Base-by-base conservation (phyloP, 2,888 invertebrate species). In the Steinernema hermaphroditum region DNA sequence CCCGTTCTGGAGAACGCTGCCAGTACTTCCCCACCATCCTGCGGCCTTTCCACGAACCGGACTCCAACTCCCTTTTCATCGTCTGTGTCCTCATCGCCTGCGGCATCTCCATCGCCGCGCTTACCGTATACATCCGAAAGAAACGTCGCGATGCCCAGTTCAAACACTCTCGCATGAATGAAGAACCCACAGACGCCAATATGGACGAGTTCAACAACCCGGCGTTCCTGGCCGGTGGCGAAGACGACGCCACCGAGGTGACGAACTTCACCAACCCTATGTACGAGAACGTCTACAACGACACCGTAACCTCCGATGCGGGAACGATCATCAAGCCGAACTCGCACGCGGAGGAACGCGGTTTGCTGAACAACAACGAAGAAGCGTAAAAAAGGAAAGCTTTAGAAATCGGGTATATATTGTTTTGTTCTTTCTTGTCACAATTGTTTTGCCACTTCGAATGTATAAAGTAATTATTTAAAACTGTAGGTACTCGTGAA, bases 241-340 rank as follows among this genome's bases (percentile, higher is more conserved):
- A 75, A n/a, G 78, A 77, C 49, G 74, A 74, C 54, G 69, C 73
- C 72, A 46, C 73, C 71, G 70, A 78, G 72, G 72, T 76, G n/a
- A 76, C 75, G 44, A 78, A 75, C 54, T 80, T 80, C 75, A 77
- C 75, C 32, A 80, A 80, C 71, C 80, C 80, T 71, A 77, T 77
- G 50, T 80, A 77, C 71, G 80, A 79, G 69, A 75, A 24, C 41
- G 78, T 80, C 27, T 80, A 80, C 75, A 80, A 79, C 46, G 79
- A 79, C 41, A 79, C 80, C 0, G 80, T 80, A 9, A 34, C 57
- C n/a, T 27, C 73, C 54, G 68, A 74, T 69, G 19, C 74, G 43
- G 74, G 54, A 27, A 69, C 69, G 69, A 72, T 72, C 46, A 69
- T 74, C 70, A 73, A 72, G 62, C 62, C 62, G 32, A 62, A 62